phyloP scores from a whole-genome alignment of 2,888 invertebrate genomes.

The Ochropleura leucogaster region DNA sequence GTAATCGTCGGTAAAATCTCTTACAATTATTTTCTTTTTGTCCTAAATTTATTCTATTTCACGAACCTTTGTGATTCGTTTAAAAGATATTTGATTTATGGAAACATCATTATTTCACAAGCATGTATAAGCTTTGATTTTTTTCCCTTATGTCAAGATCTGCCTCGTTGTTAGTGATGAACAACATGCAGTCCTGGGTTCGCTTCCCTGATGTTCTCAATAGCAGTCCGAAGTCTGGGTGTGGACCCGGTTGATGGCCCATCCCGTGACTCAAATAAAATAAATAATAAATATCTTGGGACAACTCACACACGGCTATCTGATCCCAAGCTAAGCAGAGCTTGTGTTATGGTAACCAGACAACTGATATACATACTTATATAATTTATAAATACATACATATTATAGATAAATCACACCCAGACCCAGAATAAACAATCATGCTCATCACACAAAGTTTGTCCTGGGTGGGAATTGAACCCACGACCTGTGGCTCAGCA shows the following conservation, averaged over 20 bases:
- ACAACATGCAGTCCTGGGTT: neutral
- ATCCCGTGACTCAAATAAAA: neutral
- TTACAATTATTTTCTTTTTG: conserved; percentile 31
- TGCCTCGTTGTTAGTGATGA: neutral
- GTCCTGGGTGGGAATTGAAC: too few relatives aligned
- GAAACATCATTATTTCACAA: conserved; percentile 55
- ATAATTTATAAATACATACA: too few relatives aligned
- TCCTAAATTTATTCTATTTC: conserved; percentile 37
- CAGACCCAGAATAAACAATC: too few relatives aligned
- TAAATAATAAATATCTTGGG: too few relatives aligned
- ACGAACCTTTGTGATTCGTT: conserved; percentile 40
- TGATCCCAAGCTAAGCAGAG: too few relatives aligned
- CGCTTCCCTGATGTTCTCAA: neutral
- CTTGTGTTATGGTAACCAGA: too few relatives aligned
- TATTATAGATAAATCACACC: too few relatives aligned
- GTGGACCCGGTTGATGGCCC: neutral
- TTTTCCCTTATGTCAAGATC: conserved; percentile 35
- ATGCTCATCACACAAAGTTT: too few relatives aligned
- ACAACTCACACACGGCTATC: too few relatives aligned
- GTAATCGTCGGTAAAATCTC: conserved; percentile 10
- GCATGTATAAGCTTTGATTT: conserved; percentile 24
- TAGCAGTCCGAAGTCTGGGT: neutral
- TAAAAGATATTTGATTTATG: conserved; percentile 49
- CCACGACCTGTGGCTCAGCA: too few relatives aligned
- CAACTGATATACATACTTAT: too few relatives aligned